A percentile compares a stretch with the other conserved stretches of the same genome.
Evolutionary conservation across 2,797 vertebrate genomes (phyloP).

Genomic region (Neoniphon sammara): DNA sequence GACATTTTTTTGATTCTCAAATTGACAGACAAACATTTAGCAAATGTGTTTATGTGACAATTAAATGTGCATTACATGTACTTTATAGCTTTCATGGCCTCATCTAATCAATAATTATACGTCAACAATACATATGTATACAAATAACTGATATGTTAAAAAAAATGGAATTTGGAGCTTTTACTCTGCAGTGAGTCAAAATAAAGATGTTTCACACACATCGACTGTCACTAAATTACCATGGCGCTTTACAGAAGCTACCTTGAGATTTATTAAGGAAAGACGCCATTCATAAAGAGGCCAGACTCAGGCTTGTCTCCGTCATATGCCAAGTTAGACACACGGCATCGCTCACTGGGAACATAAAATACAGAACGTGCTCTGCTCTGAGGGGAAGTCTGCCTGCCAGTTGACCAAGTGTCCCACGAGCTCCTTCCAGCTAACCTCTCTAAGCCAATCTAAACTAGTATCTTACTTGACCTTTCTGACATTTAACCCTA

Average conservation of each 20-base stretch:
- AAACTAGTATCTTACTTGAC: conserved; percentile 75
- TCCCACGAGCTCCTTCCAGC: conserved; percentile 38
- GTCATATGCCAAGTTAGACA: neutral
- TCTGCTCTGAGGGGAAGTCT: neutral
- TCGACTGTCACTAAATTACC: neutral
- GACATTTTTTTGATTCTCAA: conserved; percentile 12
- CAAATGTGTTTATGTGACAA: neutral
- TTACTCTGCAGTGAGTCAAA: no score
- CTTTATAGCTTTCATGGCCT: neutral
- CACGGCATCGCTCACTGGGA: neutral
- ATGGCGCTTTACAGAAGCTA: neutral
- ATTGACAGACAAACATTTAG: conserved; percentile 3
- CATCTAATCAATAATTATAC: no score
- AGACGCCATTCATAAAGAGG: neutral
- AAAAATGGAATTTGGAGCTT: no score
- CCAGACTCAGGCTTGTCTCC: neutral
- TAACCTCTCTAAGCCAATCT: conserved; percentile 70
- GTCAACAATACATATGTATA: no score
- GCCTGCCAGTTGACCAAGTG: conserved; percentile 41
- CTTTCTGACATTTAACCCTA: conserved; percentile 81
- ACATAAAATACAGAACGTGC: neutral
- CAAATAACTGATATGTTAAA: no score
- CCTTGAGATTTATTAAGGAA: neutral
- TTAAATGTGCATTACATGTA: neutral
- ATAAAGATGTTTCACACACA: neutral